Base-by-base conservation (phyloP, 2,113 vertebrate species). In the Hoplias malabaricus region DNA sequence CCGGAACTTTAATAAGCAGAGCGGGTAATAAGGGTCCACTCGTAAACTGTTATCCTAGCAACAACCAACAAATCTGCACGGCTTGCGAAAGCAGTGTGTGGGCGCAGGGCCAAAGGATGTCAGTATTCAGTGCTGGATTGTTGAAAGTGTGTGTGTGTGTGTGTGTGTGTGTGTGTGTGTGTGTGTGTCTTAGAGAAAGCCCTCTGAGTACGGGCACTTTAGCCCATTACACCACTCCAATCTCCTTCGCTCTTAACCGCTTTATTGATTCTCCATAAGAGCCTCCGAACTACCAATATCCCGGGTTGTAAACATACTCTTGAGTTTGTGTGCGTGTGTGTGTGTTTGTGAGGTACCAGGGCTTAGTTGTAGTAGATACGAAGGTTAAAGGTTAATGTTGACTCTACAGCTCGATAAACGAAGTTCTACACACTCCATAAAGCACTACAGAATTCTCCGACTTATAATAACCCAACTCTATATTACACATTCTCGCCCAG, bases 211-310 rank as follows among this genome's bases (percentile, higher is more conserved):
- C 29, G 54, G 73, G 77, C 75, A 83, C 77, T 83, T 83, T 71
- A 80, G 77, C 80, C 73, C 77, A 83, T 83, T 83, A 83, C 61
- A 80, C 77, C 69, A 48, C 77, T 83, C 61, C 81, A 83, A 79
- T 83, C 77, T 83, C 72, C 73, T 71, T 50, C 54, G 40, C 73
- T 83, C 77, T 67, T 83, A 83, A 83, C 81, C 77, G 54, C 81
- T 54, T 65, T 83, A 83, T 83, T 80, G 81, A 83, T 83, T 80
- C 69, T 69, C 77, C 69, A 80, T 83, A 83, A 79, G 77, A 68
- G 77, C 73, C 81, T 83, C 73, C 25, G 40, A 80, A 80, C 77
- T 67, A 80, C 72, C 81, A 76, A 73, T 83, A 77, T 80, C 68
- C 50, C 76, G 67, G 73, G 73, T 79, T 80, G 77, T 80, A 83